Base-by-base conservation (phyloP, 1,140 invertebrate genomes). In the Leucophenga varia region DNA sequence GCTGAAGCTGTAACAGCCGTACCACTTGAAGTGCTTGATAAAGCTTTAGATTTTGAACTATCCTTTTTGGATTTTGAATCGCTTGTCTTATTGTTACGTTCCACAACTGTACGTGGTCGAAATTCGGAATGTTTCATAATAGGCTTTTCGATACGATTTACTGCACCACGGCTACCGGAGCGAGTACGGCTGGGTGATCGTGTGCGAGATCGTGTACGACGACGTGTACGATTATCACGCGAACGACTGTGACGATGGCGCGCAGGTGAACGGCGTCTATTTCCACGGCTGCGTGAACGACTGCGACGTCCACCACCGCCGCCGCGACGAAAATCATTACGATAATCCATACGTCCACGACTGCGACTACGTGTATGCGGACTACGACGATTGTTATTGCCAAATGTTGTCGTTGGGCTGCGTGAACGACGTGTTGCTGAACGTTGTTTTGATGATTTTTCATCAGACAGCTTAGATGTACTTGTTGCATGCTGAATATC, bases 81-180 rank as follows among this genome's bases (percentile, higher is more conserved):
- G 22, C 22, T 25, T 10, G 22, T 25, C 10, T 25, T 25, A 25
- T 25, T 25, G 22, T 65, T 65, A 10, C 55, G 61, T 9, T 59
- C 64, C 7, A 63, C 59, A 19, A 43, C 18, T 4, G 48, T 44
- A 3, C 69, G 57, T 5, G 73, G 72, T 19, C 72, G 57, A 41
- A 75, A 75, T 45, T 75, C 73, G 42, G 72, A 57, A 58, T 71
- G 71, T 41, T 65, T 59, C 8, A 74, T 35, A n/a, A 72, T 51
- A 13, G 73, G 64, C 40, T 69, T 72, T 45, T 76, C 73, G 14
- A 71, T 55, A 7, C 65, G 57, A 2, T 59, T 57, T 3, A 53
- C 49, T 1, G 60, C 55, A 5, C 20, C 19, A 28, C 39, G 49
- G 21, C 9, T 20, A 4, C 43, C 39, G 25, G 38, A 38, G 14